Conservation (phyloP, 2,888 invertebrate genomes). For the Euplagia quadripunctaria region DNA sequence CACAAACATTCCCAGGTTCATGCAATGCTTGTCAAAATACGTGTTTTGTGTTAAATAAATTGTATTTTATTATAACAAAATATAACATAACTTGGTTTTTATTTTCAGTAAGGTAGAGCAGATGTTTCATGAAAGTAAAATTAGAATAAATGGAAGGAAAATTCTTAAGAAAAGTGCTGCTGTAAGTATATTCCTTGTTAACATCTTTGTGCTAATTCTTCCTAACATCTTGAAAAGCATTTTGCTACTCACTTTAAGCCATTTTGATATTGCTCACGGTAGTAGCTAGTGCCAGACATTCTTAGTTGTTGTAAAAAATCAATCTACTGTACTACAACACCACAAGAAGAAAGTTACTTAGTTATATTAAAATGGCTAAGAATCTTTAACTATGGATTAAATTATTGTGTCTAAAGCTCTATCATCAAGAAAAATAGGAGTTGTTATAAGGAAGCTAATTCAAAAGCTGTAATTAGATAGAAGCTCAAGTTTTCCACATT, state of each 20-base stretch:
- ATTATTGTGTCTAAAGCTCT: too few species aligned
- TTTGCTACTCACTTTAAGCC: background rate
- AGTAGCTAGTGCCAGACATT: background rate
- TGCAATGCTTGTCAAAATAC: too few species aligned
- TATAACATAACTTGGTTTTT: background rate
- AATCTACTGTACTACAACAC: too few species aligned
- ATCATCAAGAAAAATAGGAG: too few species aligned
- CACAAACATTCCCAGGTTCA: too few species aligned
- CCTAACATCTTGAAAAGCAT: background rate
- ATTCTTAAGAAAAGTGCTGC: constrained; percentile 91
- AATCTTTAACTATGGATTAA: too few species aligned
- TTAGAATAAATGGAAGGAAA: constrained; percentile 93
- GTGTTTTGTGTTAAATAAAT: background rate
- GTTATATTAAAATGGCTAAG: too few species aligned
- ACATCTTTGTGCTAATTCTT: background rate
- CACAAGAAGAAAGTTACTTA: too few species aligned
- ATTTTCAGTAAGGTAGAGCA: constrained; percentile 92
- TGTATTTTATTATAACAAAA: background rate
- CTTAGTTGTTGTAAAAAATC: too few species aligned
- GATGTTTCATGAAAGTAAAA: constrained; percentile 93
- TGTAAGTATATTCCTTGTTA: constrained; percentile 76
- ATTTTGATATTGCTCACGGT: background rate
- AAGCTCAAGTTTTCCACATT: too few species aligned
- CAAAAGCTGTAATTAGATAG: too few species aligned
- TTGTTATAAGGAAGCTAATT: too few species aligned